These are phyloP conservation scores for Taeniopygia guttata DNA, from an alignment of 2,797 vertebrate genomes.

Conservation along the genomic window DNA sequence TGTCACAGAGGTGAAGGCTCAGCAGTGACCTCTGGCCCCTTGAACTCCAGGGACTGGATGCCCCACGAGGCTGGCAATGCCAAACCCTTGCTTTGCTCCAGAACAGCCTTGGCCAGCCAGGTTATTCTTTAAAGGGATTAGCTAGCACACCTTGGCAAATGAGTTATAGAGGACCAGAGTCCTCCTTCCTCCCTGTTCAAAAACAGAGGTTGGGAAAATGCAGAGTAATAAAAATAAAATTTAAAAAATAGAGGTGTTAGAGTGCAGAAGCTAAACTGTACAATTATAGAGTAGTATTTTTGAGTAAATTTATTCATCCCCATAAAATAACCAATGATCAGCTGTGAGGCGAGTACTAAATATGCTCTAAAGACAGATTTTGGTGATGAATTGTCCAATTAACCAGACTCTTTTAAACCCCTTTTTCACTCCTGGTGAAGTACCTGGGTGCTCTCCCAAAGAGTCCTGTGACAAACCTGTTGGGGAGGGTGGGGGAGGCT, in stretches of 20 bases:
- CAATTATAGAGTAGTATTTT: not conserved
- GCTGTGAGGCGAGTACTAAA: not conserved
- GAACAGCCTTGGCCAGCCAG: not conserved
- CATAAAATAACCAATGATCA: not conserved
- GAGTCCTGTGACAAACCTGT: not conserved
- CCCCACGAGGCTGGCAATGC: not conserved
- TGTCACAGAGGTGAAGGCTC: conserved; percentile 57
- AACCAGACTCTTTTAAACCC: not conserved
- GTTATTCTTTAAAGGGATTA: conserved; percentile 8
- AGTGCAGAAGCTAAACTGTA: not conserved
- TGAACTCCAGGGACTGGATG: not conserved
- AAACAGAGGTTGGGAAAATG: not conserved
- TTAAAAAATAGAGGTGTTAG: not conserved
- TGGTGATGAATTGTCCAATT: not conserved
- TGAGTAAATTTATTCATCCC: not conserved
- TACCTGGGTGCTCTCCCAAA: not conserved
- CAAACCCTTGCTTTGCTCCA: not conserved
- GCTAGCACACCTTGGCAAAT: not conserved
- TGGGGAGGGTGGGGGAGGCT: not conserved
- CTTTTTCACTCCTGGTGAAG: not conserved
- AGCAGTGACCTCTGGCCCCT: conserved; percentile 42
- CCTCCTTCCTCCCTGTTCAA: not conserved
- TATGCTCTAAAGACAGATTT: not conserved
- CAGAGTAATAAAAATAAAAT: not conserved
- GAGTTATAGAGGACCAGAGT: not conserved